These are phyloP conservation scores for Stenodema calcarata DNA, from an alignment of 2,888 invertebrate genomes.

Conservation along the genomic window DNA sequence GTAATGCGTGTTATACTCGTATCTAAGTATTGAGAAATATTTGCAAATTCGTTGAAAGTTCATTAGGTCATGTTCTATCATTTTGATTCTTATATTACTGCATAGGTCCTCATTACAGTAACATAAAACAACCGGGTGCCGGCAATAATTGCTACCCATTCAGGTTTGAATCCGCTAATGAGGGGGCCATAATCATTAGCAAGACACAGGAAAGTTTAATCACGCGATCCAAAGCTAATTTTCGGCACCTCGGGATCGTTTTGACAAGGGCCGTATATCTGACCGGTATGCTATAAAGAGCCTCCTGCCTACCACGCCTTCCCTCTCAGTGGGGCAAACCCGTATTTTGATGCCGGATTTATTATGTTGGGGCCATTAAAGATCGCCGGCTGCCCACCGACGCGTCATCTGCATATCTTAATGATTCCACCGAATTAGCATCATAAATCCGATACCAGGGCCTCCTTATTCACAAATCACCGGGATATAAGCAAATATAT, in stretches of 20 bases:
- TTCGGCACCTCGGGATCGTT: neutral
- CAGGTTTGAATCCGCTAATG: neutral
- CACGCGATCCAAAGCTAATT: neutral
- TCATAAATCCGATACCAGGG: neutral
- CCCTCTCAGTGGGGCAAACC: neutral
- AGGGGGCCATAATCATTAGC: neutral
- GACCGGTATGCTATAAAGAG: neutral
- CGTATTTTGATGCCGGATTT: neutral
- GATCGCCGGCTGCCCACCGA: neutral
- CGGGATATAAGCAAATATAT: neutral
- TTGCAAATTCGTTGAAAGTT: no score
- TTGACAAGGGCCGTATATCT: neutral
- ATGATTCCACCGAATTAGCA: conserved; percentile 6
- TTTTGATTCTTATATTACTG: no score
- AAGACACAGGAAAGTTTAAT: neutral
- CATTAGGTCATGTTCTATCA: no score
- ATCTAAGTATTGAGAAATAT: no score
- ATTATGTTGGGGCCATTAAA: neutral
- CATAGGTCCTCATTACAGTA: no score
- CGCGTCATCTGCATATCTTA: conserved; percentile 35
- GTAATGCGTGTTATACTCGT: no score
- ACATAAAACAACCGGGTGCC: no score
- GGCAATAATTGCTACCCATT: no score
- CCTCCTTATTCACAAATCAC: neutral
- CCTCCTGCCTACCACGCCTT: neutral